Evolutionary conservation across 2,888 invertebrate genomes (phyloP).

Genomic region (Serripes groenlandicus): DNA sequence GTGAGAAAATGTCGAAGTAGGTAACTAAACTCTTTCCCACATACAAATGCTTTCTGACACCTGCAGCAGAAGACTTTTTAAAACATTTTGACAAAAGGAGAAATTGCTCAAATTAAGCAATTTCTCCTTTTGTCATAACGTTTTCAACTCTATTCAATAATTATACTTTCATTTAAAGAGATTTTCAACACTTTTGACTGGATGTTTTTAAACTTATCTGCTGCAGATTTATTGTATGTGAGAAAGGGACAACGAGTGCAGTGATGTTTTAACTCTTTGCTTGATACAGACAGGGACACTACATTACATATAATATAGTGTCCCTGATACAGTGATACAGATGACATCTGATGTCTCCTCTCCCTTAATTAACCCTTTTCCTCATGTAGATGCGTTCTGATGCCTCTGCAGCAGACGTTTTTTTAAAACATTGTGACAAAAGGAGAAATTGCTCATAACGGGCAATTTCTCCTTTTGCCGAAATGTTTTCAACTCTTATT

Average conservation of each 20-base stretch:
- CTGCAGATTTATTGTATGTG: too few species aligned
- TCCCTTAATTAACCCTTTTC: slow-evolving; percentile 6
- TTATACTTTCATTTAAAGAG: too few species aligned
- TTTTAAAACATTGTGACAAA: background rate
- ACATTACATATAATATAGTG: too few species aligned
- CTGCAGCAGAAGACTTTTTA: background rate
- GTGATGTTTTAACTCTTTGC: too few species aligned
- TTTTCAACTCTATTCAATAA: background rate
- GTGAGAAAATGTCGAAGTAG: slow-evolving; percentile 50
- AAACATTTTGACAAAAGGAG: background rate
- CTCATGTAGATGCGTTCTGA: background rate
- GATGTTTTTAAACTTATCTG: too few species aligned
- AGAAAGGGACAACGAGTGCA: too few species aligned
- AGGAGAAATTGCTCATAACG: background rate
- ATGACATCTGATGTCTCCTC: too few species aligned
- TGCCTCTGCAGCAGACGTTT: background rate
- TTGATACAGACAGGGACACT: too few species aligned
- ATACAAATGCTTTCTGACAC: background rate
- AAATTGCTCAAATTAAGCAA: background rate
- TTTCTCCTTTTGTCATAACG: background rate
- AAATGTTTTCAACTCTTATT: background rate
- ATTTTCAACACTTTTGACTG: too few species aligned
- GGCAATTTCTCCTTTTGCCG: background rate
- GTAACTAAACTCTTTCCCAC: slow-evolving; percentile 15
- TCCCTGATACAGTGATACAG: too few species aligned